Evolutionary conservation across 2,888 invertebrate genomes (phyloP), one percentile per base, ranked within the genome.

Genomic region (Pogonocherus hispidulus): DNA sequence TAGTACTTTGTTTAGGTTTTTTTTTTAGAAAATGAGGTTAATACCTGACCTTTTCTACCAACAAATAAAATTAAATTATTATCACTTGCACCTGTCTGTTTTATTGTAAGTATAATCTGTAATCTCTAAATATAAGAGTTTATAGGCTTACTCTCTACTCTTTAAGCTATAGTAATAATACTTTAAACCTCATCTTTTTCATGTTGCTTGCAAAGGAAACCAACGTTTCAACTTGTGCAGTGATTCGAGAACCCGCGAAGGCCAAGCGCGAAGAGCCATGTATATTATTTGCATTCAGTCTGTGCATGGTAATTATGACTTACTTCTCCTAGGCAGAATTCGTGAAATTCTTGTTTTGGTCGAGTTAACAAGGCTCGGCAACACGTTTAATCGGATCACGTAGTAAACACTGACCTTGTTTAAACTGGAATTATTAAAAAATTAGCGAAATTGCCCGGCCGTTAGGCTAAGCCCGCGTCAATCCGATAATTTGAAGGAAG

Each of bases 401-500:
- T 47, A 16, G 55, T 52, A 44, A 55, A 63, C 44, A 56, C 63
- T 47, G 63, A 63, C 49, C 63, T 63, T 47, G 63, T 55, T 44
- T 63, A 47, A 47, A 47, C 35, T 55, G 46, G 55, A 22, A 20
- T 37, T 35, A 55, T 55, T 55, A 55, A 56, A 63, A 63, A 55
- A 63, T 35, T 55, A 55, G 63, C 22, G 46, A 35, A 55, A 55
- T 46, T 55, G 46, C 19, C 41, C 46, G n/a, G 20, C 37, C 11
- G 11, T 44, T 18, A 14, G 52, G 14, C 32, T 6, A 18, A 35
- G 52, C 52, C 52, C 32, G 27, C 55, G 47, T 55, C 55, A 55
- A 55, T 47, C 22, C 46, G 54, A 63, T 55, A 47, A 63, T 63
- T 63, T 41, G 63, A 27, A 32, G 63, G 63, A 55, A 63, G 55